A percentile compares a stretch with the other conserved stretches of the same genome.
Conservation (phyloP, 1,140 invertebrate species). For the Hypothenemus hampei region DNA sequence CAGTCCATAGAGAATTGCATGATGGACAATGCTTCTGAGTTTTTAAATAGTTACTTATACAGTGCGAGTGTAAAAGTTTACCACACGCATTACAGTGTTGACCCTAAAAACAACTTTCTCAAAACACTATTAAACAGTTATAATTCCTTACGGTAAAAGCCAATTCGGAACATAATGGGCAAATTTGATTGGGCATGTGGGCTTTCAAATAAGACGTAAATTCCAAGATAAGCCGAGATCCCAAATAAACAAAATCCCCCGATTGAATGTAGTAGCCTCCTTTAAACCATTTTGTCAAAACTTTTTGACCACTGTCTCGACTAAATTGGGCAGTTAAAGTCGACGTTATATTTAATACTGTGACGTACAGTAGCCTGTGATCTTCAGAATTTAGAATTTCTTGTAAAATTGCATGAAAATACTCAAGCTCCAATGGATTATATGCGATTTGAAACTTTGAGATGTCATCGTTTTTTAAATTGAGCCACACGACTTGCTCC, state of each 20-base stretch:
- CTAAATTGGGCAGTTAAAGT: conserved; percentile 27
- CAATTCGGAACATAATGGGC: conserved; percentile 35
- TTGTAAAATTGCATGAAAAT: conserved; percentile 36
- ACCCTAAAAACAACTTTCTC: too few species aligned
- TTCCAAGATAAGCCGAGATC: conserved; percentile 33
- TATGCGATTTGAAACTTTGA: conserved; percentile 30
- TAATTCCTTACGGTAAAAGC: conserved; percentile 35
- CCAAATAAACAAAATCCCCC: conserved; percentile 29
- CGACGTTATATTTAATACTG: conserved; percentile 35
- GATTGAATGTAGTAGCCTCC: conserved; percentile 33
- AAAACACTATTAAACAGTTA: too few species aligned
- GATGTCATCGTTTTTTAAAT: conserved; percentile 35
- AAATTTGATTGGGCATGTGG: conserved; percentile 29
- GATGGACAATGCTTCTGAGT: too few species aligned
- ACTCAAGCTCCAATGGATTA: conserved; percentile 34
- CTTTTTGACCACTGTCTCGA: conserved; percentile 31
- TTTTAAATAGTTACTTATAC: too few species aligned
- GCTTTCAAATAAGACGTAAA: conserved; percentile 34
- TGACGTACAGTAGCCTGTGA: conserved; percentile 23
- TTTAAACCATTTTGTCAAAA: conserved; percentile 32
- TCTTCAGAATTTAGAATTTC: conserved; percentile 32
- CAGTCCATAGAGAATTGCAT: too few species aligned
- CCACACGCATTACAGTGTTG: too few species aligned
- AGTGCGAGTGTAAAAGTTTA: too few species aligned
- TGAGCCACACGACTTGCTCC: conserved; percentile 31